These are phyloP conservation scores for Patella ulyssiponensis DNA, from an alignment of 2,888 invertebrate species.

Conservation along the genomic window DNA sequence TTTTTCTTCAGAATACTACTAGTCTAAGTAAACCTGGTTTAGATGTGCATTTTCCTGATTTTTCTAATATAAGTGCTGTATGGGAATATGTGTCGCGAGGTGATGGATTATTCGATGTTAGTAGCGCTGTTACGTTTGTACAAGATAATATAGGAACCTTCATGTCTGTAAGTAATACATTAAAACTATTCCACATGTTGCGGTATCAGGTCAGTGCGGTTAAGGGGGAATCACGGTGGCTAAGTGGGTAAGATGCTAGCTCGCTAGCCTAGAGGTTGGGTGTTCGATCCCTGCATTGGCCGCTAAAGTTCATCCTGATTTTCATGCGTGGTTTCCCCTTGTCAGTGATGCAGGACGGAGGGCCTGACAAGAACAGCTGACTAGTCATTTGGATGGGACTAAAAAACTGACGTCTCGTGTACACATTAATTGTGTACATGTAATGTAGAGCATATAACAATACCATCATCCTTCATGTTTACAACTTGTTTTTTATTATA, in stretches of 20 bases:
- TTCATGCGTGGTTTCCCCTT: too few relatives aligned
- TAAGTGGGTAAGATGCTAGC: too few relatives aligned
- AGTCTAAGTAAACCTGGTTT: constrained; percentile 30
- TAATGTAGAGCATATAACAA: too few relatives aligned
- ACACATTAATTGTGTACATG: neutral
- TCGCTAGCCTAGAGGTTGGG: too few relatives aligned
- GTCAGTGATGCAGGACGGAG: too few relatives aligned
- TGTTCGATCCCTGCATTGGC: too few relatives aligned
- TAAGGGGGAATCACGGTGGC: too few relatives aligned
- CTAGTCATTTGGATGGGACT: too few relatives aligned
- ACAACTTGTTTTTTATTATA: neutral
- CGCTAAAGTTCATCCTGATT: too few relatives aligned
- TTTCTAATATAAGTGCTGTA: constrained; percentile 56
- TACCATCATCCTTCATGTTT: too few relatives aligned
- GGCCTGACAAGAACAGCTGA: too few relatives aligned
- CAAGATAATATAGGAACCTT: constrained; percentile 92
- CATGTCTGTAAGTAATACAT: constrained; percentile 77
- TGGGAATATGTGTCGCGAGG: constrained; percentile 60
- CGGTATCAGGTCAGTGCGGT: neutral
- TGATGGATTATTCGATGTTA: constrained; percentile 57
- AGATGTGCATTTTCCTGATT: constrained; percentile 37
- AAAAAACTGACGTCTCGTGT: too few relatives aligned
- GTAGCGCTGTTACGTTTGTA: constrained; percentile 78
- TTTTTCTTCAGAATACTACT: constrained; percentile 45
- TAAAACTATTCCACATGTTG: neutral